A percentile compares a stretch with the other conserved stretches of the same genome.
Conservation (phyloP, 2,113 vertebrate genomes). For the Eubucco bourcierii region DNA sequence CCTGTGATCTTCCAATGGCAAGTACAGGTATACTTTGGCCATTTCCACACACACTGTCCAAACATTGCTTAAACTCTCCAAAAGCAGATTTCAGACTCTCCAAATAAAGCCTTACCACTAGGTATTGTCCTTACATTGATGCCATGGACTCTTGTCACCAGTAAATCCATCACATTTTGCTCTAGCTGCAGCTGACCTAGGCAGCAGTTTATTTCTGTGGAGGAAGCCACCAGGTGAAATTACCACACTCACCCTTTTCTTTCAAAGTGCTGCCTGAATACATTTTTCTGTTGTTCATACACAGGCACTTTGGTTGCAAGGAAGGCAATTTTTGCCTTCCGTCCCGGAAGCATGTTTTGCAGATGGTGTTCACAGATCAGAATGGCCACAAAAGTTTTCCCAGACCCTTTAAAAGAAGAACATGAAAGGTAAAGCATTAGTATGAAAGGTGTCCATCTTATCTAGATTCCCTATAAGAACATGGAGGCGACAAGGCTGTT, state of each 20-base stretch:
- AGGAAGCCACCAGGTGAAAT: background rate
- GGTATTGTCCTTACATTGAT: background rate
- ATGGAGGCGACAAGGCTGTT: background rate
- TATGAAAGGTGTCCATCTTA: background rate
- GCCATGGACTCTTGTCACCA: background rate
- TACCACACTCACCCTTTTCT: constrained; percentile 60
- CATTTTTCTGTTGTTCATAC: constrained; percentile 78
- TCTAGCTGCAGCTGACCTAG: background rate
- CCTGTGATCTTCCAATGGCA: background rate
- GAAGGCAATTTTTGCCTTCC: constrained; percentile 75
- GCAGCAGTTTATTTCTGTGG: background rate
- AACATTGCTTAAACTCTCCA: background rate
- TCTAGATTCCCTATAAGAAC: background rate
- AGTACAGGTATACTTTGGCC: background rate
- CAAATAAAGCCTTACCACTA: background rate
- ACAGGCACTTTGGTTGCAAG: constrained; percentile 80
- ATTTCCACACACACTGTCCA: background rate
- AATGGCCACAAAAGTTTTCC: constrained; percentile 82
- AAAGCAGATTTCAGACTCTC: background rate
- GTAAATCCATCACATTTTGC: background rate
- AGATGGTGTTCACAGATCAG: constrained; percentile 82
- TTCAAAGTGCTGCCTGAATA: constrained; percentile 76
- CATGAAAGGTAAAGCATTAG: background rate
- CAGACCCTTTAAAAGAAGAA: constrained; percentile 74
- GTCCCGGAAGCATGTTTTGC: constrained; percentile 26